Evolutionary conservation across 2,797 vertebrate species (phyloP).

Genomic region (Emydoidea blandingii): DNA sequence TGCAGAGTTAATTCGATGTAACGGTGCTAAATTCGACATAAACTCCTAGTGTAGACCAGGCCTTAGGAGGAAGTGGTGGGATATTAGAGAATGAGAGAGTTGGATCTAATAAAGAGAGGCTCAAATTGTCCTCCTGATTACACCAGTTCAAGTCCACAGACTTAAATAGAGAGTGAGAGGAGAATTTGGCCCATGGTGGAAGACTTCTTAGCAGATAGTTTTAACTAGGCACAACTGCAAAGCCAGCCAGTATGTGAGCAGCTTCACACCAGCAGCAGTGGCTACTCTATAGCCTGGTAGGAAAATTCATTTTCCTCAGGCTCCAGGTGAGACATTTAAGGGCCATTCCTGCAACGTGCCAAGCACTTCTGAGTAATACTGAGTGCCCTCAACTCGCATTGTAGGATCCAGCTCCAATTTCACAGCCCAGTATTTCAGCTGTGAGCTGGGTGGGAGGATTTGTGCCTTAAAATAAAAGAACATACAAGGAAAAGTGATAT

Average conservation of each 20-base stretch:
- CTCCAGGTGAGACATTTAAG: neutral
- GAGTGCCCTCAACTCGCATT: rapidly evolving
- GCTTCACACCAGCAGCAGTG: neutral
- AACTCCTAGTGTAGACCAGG: too few species aligned
- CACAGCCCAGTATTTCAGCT: neutral
- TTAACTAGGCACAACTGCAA: neutral
- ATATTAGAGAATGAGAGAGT: neutral
- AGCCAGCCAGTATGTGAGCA: neutral
- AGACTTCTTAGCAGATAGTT: neutral
- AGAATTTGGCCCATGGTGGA: neutral
- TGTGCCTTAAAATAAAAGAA: neutral
- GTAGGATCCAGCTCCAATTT: neutral
- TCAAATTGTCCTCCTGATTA: neutral
- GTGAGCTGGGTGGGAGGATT: neutral
- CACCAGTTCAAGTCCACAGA: neutral
- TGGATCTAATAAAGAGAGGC: neutral
- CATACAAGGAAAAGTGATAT: neutral
- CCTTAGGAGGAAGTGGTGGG: neutral
- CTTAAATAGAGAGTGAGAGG: neutral
- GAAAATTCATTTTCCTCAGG: neutral
- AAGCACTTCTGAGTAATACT: neutral
- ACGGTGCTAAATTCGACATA: too few species aligned
- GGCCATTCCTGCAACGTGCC: neutral
- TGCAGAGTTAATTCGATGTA: too few species aligned
- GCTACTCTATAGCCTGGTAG: neutral